Base-by-base conservation (phyloP, 1,140 invertebrate genomes). In the Thaumetopoea pityocampa region DNA sequence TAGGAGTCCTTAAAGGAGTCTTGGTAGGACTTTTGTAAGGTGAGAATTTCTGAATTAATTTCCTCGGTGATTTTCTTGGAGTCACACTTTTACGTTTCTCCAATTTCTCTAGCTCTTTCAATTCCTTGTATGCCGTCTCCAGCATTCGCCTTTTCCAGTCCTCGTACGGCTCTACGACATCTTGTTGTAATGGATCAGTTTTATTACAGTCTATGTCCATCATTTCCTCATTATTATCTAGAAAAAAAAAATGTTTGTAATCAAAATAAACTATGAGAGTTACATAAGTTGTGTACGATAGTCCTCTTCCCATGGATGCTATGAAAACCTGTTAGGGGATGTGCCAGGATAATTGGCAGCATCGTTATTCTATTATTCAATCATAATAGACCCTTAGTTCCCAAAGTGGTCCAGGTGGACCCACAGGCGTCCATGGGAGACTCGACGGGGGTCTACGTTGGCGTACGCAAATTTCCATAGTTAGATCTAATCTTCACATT, bases 141-240 rank as follows among this genome's bases (percentile, higher is more conserved):
- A 78, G 16, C 40, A 78, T 69, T 1, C 77, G 52, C 37, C 42
- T 55, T 22, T 72, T 81, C 77, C 77, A 81, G 8, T 67, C 65
- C 15, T 72, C 60, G 4, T 81, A 81, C 4, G 58, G 20, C 46
- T 81, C 77, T 50, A 61, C 46, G 38, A 3, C 0, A 41, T 78
- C 67, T 9, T 17, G 12, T 1, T 22, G 14, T 22, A 50, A 51
- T 24, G 68, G 62, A 37, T 65, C 44, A 32, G 45, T 59, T 4
- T 28, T 7, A 32, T 18, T 32, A 22, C 9, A 29, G 8, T 72
- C 65, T 1, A 66, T 11, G 20, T 77, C 64, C 51, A 68, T 65
- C 8, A 30, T 30, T 30, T 62, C 44, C 37, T 43, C 40, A 8
- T 37, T 43, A 32, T 60, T 54, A 41, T 49, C 67, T 68, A 43